phyloP scores from a whole-genome alignment of 2,888 invertebrate genomes.

The Digitonthophagus gazella region DNA sequence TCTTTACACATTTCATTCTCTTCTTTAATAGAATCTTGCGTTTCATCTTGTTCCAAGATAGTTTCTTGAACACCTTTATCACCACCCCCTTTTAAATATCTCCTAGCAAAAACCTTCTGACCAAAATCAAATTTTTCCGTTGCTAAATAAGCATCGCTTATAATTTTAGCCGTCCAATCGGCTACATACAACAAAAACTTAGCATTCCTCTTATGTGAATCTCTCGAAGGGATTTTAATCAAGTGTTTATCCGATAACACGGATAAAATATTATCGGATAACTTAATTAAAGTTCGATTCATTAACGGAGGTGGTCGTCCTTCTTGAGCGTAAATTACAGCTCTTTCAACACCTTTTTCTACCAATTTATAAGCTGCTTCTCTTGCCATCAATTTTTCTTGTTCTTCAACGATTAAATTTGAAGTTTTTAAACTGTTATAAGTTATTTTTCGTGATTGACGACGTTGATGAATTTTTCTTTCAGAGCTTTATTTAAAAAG shows the following conservation, averaged over 20 bases:
- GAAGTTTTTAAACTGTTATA: background rate
- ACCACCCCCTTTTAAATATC: background rate
- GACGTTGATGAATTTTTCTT: no score
- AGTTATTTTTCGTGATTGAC: no score
- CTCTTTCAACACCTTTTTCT: background rate
- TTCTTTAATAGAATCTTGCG: background rate
- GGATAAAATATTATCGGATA: background rate
- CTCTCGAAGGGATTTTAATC: conserved; percentile 79
- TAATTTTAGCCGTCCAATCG: conserved; percentile 46
- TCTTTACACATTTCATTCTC: no score
- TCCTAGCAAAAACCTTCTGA: background rate
- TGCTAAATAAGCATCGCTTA: conserved; percentile 43
- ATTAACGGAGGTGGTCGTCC: background rate
- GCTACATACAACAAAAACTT: conserved; percentile 42
- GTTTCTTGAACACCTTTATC: background rate
- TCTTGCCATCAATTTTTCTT: background rate
- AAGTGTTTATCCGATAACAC: background rate
- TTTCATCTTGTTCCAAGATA: background rate
- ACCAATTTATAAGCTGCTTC: background rate
- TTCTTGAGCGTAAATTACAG: background rate
- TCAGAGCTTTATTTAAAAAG: background rate
- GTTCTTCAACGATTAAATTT: background rate
- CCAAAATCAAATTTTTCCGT: background rate
- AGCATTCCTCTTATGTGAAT: conserved; percentile 32
- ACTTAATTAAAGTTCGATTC: background rate